Evolutionary conservation across 2,888 invertebrate species (phyloP).

Genomic region (Julus scanicus): DNA sequence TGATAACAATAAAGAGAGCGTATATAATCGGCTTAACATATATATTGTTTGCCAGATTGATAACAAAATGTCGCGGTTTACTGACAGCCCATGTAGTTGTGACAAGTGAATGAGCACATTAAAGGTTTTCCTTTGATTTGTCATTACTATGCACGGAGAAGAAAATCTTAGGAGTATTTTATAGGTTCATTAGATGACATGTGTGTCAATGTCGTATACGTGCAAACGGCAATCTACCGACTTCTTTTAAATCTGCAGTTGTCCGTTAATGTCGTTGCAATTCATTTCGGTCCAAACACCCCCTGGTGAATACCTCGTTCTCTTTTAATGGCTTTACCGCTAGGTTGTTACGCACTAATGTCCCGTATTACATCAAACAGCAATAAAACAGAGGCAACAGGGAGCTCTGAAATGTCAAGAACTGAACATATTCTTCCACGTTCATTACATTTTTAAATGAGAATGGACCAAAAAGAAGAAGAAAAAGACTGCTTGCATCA

Average conservation of each 20-base stretch:
- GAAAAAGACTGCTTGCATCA: not conserved
- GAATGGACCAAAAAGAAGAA: no score
- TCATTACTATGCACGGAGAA: not conserved
- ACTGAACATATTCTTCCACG: not conserved
- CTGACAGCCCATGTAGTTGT: not conserved
- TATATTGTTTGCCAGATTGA: not conserved
- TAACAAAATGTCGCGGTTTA: no score
- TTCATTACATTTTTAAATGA: not conserved
- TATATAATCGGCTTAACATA: not conserved
- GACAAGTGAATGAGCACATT: not conserved
- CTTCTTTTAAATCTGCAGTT: constrained; percentile 13
- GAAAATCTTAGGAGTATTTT: not conserved
- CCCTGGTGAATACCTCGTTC: constrained; percentile 11
- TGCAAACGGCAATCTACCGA: not conserved
- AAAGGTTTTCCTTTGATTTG: not conserved
- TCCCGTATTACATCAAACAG: constrained; percentile 16
- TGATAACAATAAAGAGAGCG: no score
- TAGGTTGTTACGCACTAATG: not conserved
- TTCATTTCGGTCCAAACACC: constrained; percentile 1
- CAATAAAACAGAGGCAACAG: not conserved
- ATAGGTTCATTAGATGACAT: not conserved
- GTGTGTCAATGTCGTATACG: not conserved
- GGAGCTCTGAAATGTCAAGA: not conserved
- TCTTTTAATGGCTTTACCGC: not conserved
- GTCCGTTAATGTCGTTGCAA: not conserved